Evolutionary conservation across 2,113 vertebrate genomes (phyloP), one percentile per base, ranked within the genome.

Genomic region (Oncorhynchus clarkii): DNA sequence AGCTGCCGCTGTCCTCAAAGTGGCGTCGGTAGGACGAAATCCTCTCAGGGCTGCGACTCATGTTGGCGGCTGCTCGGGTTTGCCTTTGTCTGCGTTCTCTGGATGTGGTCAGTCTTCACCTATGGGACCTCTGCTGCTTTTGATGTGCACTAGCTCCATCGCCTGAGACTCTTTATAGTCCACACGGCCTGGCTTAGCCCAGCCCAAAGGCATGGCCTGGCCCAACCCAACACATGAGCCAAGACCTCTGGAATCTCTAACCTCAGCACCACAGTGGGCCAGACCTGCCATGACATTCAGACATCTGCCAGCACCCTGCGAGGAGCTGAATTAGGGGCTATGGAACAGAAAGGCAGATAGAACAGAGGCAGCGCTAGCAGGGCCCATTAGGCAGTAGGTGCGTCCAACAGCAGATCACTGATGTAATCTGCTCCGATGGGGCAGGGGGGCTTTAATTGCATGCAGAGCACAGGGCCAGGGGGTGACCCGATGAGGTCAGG

Each of bases 1-100:
- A 16, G 82, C 79, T 82, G 81, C 82, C 80, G 80, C 80, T 88
- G 75, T 92, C 92, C 86, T 93, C 91, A 70, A 94, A 95, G 84
- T 92, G 92, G 20, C 91, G 89, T 60, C 90, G 88, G 72, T 94
- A 93, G n/a, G 92, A 93, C 0, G 92, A 94, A 71, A 94, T 92
- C 76, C 92, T 92, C 34, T 93, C 93, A 0, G 86, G 89, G 85
- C 92, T 93, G 86, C 68, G 78, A 60, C 93, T 92, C 93, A 93
- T 94, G 31, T 11, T 87, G 78, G 76, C 11, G 14, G 72, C 54
- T 29, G 2, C 59, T 62, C 2, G 59, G 18, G 5, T 62, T 16
- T 22, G n/a, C 22, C n/a, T 62, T 3, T n/a, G n/a, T 60, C 20
- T 60, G 59, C 4, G 59, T 22, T 24, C 59, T 75, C 67, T 79